Evolutionary conservation across 2,888 invertebrate genomes (phyloP), one percentile per base, ranked within the genome.

Genomic region (Trachelus iudaicus): DNA sequence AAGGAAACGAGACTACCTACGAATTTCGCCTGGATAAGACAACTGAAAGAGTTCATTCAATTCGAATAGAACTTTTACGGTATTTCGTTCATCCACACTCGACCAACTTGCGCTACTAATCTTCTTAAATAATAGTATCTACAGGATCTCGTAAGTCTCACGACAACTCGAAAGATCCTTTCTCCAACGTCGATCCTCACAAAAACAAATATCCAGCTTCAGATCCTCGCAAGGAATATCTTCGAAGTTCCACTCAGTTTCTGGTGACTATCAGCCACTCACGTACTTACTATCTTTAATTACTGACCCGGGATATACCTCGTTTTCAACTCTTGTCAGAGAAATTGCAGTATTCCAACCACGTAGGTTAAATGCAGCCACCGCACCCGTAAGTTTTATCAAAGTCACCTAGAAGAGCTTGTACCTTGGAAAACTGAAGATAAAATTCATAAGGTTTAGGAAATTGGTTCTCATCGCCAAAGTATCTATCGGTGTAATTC

Each of bases 1-100:
- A 56, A 69, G 73, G 75, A 77, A 75, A 77, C 69, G 77, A 34
- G 69, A 40, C 77, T 69, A 69, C 77, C 73, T 75, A 69, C 69
- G 34, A 75, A 75, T 56, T 77, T 77, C 75, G 68, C 75, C 69
- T 74, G 75, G 33, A 77, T 77, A 56, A 56, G 56, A 56, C 56
- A 56, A 56, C 56, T 9, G 56, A 56, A 56, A 23, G 56, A 56
- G 56, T 56, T 56, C 56, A 56, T 56, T 56, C 56, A 56, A 56
- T 56, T 56, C 56, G 23, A 23, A 56, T 56, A 56, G 56, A 56
- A 56, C 56, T 56, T 56, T 56, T 56, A 56, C 23, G 56, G 56
- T 56, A 56, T 56, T 56, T 56, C 56, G 56, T 23, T 56, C 56
- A 56, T 56, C 23, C 56, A 56, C 56, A 56, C 56, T 56, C 56